Percentiles rank a stretch among this genome's conserved stretches.
These are phyloP conservation scores for Clamator glandarius DNA, from an alignment of 2,797 vertebrate genomes.

Conservation along the genomic window DNA sequence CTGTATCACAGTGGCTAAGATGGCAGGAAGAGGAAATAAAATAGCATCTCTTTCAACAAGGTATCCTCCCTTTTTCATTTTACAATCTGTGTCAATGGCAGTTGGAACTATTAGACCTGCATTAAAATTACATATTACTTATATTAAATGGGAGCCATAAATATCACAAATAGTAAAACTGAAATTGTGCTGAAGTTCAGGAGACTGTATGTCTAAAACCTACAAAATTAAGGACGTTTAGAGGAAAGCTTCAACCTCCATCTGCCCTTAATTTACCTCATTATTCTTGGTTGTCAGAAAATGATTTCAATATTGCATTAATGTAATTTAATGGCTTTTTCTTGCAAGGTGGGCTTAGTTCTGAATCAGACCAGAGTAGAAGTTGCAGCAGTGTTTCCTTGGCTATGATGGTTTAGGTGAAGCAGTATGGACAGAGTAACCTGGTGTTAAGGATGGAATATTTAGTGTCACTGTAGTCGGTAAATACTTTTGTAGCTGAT, in stretches of 20 bases:
- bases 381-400: not conserved
- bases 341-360: conserved; percentile 17
- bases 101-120: conserved; percentile 45
- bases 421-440: not conserved
- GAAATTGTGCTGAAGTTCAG: not conserved
- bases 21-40: conserved; percentile 22
- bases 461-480: not conserved
- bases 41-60: not conserved
- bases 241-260: conserved; percentile 30
- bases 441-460: not conserved
- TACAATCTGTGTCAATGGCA: conserved; percentile 20
- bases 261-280: conserved; percentile 52
- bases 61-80: conserved; percentile 39
- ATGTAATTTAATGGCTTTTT: conserved; percentile 9
- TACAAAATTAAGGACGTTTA: conserved; percentile 50
- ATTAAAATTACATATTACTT: conserved; percentile 63
- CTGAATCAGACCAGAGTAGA: not conserved
- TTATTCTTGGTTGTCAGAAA: conserved; percentile 51
- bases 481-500: not conserved
- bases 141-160: conserved; percentile 60
- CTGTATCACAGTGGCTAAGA: not conserved
- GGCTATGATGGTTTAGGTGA: not conserved
- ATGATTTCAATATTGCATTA: not conserved
- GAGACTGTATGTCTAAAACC: conserved; percentile 39
- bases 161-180: conserved; percentile 65